Evolutionary conservation across 2,113 vertebrate genomes (phyloP), one percentile per base, ranked within the genome.

Genomic region (Megaceryle maxima): DNA sequence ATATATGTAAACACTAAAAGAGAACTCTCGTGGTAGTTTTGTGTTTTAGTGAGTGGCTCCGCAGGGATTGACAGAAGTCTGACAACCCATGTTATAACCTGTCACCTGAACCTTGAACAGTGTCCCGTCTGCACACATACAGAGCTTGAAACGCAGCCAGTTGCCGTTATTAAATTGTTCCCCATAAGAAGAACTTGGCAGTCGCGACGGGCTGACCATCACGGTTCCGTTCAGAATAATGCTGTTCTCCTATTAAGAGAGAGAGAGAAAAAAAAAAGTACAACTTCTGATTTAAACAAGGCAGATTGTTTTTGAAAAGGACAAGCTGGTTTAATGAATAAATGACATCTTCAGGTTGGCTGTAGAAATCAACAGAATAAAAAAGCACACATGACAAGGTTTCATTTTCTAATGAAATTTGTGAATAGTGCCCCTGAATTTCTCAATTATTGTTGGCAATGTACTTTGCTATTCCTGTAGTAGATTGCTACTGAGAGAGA

Each of bases 151-250:
- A 43, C 99, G 98, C 93, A 99, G 98, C 97, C 98, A 97, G 50
- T 98, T 98, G 6, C 98, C 98, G 0, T 98, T 97, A 6, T 95
- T 98, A 12, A 98, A 97, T 74, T 98, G 97, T 7, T 99, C 98
- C 39, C 98, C 98, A 0, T 97, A 76, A 5, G 98, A 97, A 9
- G 98, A 98, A 31, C 98, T 98, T 1, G 99, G 99, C 88, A 99
- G 99, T 50, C 99, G 98, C 0, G 98, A 96, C 0, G 99, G 94
- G 89, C 98, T 99, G 87, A 99, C 98, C 99, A 99, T 98, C 96
- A 99, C 99, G 0, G 98, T 99, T 18, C 99, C 99, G 0, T 99
- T 99, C 31, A 99, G 98, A 93, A 99, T 96, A 28, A 99, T 99
- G 96, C 98, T 99, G 97, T 99, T 99, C 86, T 99, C 99, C 99